Percentiles rank a stretch among this genome's conserved stretches.
These are phyloP conservation scores for Tribolium castaneum DNA, from an alignment of 1,140 invertebrate species.

Conservation along the genomic window DNA sequence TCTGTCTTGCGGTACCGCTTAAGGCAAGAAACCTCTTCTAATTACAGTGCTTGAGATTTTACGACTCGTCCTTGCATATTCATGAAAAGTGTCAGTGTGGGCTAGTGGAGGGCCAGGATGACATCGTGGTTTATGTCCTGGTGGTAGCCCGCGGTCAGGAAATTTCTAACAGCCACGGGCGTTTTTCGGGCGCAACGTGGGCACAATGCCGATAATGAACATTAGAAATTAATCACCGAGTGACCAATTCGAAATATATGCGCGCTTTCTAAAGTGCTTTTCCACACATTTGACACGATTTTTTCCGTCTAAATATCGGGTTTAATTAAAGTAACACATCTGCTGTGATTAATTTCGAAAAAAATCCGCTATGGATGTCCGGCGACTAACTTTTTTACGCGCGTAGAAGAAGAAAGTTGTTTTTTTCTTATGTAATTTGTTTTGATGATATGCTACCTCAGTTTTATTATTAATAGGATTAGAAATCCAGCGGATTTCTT, in stretches of 20 bases:
- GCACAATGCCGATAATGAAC: slow-evolving; percentile 13
- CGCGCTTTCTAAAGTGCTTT: slow-evolving; percentile 28
- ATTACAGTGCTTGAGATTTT: not conserved
- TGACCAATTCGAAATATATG: slow-evolving; percentile 9
- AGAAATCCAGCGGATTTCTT: slow-evolving; percentile 35
- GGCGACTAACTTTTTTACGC: not conserved
- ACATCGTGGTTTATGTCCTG: not conserved
- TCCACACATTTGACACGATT: slow-evolving; percentile 33
- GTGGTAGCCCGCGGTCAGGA: not conserved
- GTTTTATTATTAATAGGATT: slow-evolving; percentile 39
- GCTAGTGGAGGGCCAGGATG: too few species aligned
- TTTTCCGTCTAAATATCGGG: slow-evolving; percentile 32
- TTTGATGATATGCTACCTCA: slow-evolving; percentile 40
- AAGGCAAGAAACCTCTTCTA: not conserved
- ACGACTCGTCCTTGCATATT: not conserved
- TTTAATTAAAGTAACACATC: slow-evolving; percentile 39
- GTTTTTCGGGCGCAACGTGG: slow-evolving; percentile 7
- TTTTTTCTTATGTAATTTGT: slow-evolving; percentile 42
- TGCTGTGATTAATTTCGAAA: slow-evolving; percentile 36
- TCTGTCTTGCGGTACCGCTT: not conserved
- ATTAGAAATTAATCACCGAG: slow-evolving; percentile 28
- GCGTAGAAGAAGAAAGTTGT: slow-evolving; percentile 28
- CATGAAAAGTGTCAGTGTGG: not conserved
- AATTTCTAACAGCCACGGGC: slow-evolving; percentile 4
- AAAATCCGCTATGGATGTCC: not conserved